Evolutionary conservation across 2,113 vertebrate genomes (phyloP), one percentile per base, ranked within the genome.

Genomic region (Salvelinus fontinalis): DNA sequence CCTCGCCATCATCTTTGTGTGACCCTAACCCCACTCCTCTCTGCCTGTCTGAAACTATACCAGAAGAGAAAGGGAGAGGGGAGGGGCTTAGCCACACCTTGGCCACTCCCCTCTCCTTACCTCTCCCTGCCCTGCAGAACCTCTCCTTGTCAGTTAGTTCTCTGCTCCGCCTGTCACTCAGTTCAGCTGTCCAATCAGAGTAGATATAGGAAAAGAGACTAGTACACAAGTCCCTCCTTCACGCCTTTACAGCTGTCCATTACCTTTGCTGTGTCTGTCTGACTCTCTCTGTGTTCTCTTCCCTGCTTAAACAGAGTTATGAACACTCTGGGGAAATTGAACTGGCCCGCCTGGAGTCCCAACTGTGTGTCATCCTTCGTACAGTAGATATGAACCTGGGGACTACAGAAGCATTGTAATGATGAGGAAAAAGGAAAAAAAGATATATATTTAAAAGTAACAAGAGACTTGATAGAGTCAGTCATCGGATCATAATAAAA

Each of bases 271-370:
- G 90, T 92, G 88, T 93, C 91, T 93, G 0, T 85, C 51, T 54
- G 92, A 93, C 91, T 89, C 80, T 94, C 79, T 86, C 85, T 84
- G 72, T 94, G 84, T 91, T 92, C 92, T 94, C 88, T 87, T 92
- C 89, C 87, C 87, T 90, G 86, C 91, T 85, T 89, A 92, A 93
- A 88, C 89, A 94, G 93, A 94, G 90, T 93, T 93, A 89, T 94
- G 92, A 94, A 86, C 93, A 88, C 89, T 92, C 87, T 91, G 88
- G 91, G 91, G 86, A 88, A 90, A 91, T 87, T 91, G 90, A 92
- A 91, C 86, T 89, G 90, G 88, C 88, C 92, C 91, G 83, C 89
- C 91, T 92, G 92, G 93, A 93, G 92, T 90, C 92, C 51, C 92
- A 84, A 90, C 93, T 92, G 91, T 92, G 89, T 80, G 91, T 92